Conservation (phyloP, 2,113 vertebrate genomes). For the Xyrauchen texanus region DNA sequence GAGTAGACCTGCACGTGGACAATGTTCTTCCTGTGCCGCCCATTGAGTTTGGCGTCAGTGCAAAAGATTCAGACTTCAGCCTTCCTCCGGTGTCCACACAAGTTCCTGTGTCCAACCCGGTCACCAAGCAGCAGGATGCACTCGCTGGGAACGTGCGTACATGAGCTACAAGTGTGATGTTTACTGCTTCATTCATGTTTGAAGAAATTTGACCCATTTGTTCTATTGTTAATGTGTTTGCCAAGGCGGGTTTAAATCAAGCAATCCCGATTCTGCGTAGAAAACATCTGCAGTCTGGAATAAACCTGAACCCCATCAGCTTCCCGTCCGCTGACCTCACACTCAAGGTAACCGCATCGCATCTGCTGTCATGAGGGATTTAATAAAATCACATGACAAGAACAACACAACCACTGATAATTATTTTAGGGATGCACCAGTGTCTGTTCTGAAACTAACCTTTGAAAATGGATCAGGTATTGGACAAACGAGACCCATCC, state of each 20-base stretch:
- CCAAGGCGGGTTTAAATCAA: constrained; percentile 84
- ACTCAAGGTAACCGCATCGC: constrained; percentile 82
- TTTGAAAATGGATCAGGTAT: no score
- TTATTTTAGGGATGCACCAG: no score
- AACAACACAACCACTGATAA: no score
- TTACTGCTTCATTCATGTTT: background rate
- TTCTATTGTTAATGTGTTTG: background rate
- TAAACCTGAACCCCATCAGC: constrained; percentile 90
- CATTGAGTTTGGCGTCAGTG: constrained; percentile 96
- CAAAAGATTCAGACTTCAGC: constrained; percentile 97
- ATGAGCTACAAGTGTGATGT: background rate
- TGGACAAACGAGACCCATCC: no score
- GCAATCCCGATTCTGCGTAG: constrained; percentile 91
- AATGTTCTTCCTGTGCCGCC: constrained; percentile 91
- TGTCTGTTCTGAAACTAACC: no score
- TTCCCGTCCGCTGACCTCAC: constrained; percentile 94
- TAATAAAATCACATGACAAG: no score
- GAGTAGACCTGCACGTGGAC: constrained; percentile 94
- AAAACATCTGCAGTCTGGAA: constrained; percentile 90
- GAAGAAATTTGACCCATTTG: background rate
- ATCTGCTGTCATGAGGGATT: no score
- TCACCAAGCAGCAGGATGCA: constrained; percentile 90
- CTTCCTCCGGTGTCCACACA: constrained; percentile 84
- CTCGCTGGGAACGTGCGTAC: constrained; percentile 86
- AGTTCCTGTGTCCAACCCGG: constrained; percentile 83